These are phyloP conservation scores for Magallana nippona DNA, from an alignment of 2,888 invertebrate genomes.

Conservation along the genomic window DNA sequence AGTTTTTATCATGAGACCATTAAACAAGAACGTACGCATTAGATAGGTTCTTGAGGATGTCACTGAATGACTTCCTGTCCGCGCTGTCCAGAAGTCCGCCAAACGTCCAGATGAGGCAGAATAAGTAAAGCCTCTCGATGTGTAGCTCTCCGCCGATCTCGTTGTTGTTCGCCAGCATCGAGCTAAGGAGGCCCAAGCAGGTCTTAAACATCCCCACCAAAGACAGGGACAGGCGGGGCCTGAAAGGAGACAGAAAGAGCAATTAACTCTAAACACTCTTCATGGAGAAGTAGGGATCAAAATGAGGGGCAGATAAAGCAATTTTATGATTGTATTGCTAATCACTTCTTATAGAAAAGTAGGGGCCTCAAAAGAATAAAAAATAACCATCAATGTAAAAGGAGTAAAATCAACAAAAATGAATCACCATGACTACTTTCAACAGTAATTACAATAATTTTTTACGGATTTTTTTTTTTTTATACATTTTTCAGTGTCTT, in stretches of 20 bases:
- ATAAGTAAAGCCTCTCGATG: constrained; percentile 78
- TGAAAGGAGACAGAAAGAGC: constrained; percentile 53
- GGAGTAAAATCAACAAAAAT: no score
- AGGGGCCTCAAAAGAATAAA: no score
- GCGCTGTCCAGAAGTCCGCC: constrained; percentile 76
- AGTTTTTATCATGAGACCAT: no score
- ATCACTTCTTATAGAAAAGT: no score
- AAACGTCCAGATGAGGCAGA: constrained; percentile 80
- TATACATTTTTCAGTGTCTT: no score
- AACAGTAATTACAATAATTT: background rate
- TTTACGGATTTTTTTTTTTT: no score
- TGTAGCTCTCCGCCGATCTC: constrained; percentile 79
- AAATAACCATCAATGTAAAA: no score
- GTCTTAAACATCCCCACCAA: constrained; percentile 79
- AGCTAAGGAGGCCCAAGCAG: constrained; percentile 77
- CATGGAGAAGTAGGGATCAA: no score
- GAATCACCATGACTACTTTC: background rate
- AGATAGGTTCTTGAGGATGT: constrained; percentile 77
- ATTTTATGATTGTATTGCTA: no score
- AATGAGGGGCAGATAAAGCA: no score
- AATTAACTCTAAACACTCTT: no score
- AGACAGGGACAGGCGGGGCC: constrained; percentile 72
- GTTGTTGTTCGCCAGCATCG: constrained; percentile 79
- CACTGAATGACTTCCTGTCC: constrained; percentile 78
- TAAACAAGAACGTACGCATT: constrained; percentile 73